These are phyloP conservation scores for Temnothorax longispinosus DNA, from an alignment of 1,140 invertebrate species.

Conservation along the genomic window DNA sequence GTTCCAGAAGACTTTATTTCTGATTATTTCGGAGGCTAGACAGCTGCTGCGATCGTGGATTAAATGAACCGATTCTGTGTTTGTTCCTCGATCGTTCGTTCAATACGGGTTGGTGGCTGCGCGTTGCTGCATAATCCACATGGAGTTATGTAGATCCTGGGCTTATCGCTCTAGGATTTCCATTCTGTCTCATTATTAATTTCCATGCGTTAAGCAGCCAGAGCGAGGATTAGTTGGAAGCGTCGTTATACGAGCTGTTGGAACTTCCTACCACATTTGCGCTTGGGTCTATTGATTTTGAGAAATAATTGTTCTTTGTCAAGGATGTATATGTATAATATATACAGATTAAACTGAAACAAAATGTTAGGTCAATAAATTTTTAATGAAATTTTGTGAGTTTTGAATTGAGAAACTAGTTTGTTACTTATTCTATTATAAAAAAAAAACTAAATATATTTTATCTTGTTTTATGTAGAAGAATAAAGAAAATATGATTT, in stretches of 20 bases:
- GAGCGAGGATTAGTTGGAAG: slow-evolving; percentile 61
- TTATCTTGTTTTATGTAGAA: too few species aligned
- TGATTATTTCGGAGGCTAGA: slow-evolving; percentile 25
- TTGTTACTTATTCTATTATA: too few species aligned
- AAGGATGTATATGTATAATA: not conserved
- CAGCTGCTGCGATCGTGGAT: slow-evolving; percentile 51
- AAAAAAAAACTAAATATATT: too few species aligned
- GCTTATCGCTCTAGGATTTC: slow-evolving; percentile 75
- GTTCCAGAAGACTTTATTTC: not conserved
- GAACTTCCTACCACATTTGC: slow-evolving; percentile 59
- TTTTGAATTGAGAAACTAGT: too few species aligned
- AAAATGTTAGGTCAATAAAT: not conserved
- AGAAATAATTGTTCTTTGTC: slow-evolving; percentile 60
- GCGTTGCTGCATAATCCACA: slow-evolving; percentile 68
- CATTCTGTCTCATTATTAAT: slow-evolving; percentile 77
- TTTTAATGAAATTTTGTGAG: not conserved
- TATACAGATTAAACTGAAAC: not conserved
- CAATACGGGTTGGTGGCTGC: slow-evolving; percentile 61
- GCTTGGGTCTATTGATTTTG: slow-evolving; percentile 59
- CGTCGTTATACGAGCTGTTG: slow-evolving; percentile 68
- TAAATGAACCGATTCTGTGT: slow-evolving; percentile 70
- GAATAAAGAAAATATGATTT: too few species aligned
- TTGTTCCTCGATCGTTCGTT: slow-evolving; percentile 74
- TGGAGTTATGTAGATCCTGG: slow-evolving; percentile 72
- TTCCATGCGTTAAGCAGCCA: slow-evolving; percentile 75